Percentiles rank a stretch among this genome's conserved stretches.
These are phyloP conservation scores for Poeciliopsis occidentalis DNA, from an alignment of 2,113 vertebrate species.

Conservation along the genomic window DNA sequence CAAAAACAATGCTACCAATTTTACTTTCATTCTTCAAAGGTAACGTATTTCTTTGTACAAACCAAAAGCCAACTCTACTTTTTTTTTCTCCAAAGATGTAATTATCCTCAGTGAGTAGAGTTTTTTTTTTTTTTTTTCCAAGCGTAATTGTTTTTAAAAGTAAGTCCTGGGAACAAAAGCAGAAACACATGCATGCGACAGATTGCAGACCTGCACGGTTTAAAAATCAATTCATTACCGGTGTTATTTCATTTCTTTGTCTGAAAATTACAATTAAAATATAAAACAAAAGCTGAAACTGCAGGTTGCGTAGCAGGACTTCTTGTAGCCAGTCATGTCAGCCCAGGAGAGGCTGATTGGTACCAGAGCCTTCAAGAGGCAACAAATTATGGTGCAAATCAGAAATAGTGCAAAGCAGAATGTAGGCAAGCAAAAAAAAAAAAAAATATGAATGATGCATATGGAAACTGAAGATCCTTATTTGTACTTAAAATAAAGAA, in stretches of 20 bases:
- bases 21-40: background rate
- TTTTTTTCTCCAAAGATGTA: background rate
- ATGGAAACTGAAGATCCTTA: no score
- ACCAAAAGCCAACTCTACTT: background rate
- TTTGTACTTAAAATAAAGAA: background rate
- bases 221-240: background rate
- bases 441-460: no score
- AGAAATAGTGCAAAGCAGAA: background rate
- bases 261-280: background rate
- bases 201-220: background rate
- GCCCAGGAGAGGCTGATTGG: background rate
- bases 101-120: background rate
- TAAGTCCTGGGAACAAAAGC: background rate
- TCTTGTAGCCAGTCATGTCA: background rate
- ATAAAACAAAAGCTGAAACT: conserved; percentile 3
- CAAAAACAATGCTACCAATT: conserved; percentile 4
- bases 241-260: background rate
- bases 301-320: background rate
- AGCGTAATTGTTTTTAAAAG: background rate
- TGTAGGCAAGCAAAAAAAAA: background rate
- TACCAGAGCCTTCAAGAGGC: background rate
- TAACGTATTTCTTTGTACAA: conserved; percentile 3
- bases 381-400: background rate
- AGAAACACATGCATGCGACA: background rate
- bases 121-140: no score